Evolutionary conservation across 2,888 invertebrate genomes (phyloP).

Genomic region (Temnothorax rugatulus): DNA sequence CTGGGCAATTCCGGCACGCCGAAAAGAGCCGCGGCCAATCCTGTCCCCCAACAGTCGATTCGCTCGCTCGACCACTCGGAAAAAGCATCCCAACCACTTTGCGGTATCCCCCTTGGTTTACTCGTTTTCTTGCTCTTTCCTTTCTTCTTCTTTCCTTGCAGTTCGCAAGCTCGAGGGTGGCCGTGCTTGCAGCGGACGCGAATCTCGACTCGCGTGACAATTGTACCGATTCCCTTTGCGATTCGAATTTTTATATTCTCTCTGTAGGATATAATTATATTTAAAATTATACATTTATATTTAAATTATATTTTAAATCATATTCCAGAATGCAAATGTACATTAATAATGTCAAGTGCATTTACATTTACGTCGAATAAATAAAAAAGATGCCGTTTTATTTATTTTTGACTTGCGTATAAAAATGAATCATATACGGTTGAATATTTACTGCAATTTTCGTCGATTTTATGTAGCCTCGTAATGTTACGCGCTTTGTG

Average conservation of each 20-base stretch:
- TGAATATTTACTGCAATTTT: neutral
- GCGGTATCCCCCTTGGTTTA: constrained; percentile 53
- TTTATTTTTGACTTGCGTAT: constrained; percentile 18
- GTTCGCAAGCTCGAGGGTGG: constrained; percentile 24
- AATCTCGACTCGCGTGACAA: constrained; percentile 10
- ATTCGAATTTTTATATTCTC: constrained; percentile 10
- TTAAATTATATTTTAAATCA: constrained; percentile 7
- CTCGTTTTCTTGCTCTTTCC: constrained; percentile 42
- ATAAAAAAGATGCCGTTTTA: constrained; percentile 15
- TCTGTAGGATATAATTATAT: neutral
- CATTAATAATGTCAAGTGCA: neutral
- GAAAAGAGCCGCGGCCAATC: constrained; percentile 57
- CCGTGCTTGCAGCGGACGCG: constrained; percentile 16
- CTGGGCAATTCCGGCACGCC: constrained; percentile 56
- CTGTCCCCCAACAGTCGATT: constrained; percentile 57
- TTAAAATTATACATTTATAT: constrained; percentile 10
- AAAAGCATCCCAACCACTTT: constrained; percentile 64
- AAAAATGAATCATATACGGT: neutral
- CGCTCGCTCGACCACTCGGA: constrained; percentile 62
- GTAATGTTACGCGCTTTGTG: neutral
- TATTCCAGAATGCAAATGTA: constrained; percentile 32
- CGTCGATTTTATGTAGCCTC: neutral
- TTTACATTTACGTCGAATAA: constrained; percentile 22
- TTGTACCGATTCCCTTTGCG: constrained; percentile 10
- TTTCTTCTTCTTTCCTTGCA: neutral